Percentiles rank a stretch among this genome's conserved stretches.
Evolutionary conservation across 2,888 invertebrate genomes (phyloP).

Genomic region (Colostygia pectinataria): DNA sequence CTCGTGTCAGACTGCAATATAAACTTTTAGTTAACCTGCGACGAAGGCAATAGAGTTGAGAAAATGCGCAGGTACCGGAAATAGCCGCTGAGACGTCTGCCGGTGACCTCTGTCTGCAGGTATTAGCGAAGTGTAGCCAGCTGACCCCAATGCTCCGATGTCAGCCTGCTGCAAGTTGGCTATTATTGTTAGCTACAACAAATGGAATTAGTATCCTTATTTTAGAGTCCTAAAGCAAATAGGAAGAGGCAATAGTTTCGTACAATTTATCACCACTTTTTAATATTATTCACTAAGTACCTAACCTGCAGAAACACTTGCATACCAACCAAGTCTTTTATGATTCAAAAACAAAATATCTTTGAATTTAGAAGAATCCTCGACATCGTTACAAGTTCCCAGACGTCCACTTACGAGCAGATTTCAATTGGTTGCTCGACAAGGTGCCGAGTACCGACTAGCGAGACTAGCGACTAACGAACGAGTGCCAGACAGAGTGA

Average conservation of each 20-base stretch:
- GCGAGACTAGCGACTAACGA: no score
- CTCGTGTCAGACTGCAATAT: not conserved
- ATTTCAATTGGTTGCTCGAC: not conserved
- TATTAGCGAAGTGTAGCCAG: not conserved
- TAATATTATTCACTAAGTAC: no score
- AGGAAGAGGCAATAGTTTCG: no score
- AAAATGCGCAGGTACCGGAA: conserved; percentile 12
- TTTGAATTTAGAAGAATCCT: no score
- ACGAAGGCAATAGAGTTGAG: not conserved
- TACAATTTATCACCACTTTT: no score
- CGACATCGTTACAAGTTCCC: conserved; percentile 1
- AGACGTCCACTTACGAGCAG: not conserved
- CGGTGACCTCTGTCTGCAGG: not conserved
- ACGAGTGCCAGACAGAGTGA: not conserved
- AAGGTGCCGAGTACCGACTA: not conserved
- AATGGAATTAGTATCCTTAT: no score
- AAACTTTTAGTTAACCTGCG: not conserved
- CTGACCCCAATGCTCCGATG: not conserved
- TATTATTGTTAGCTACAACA: no score
- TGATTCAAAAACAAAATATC: no score
- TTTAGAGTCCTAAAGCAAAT: no score
- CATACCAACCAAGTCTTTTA: no score
- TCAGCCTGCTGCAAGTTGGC: no score
- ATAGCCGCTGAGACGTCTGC: conserved; percentile 4
- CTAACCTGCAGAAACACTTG: no score